Evolutionary conservation across 2,888 invertebrate genomes (phyloP), one percentile per base, ranked within the genome.

Genomic region (Odontocerum albicorne): DNA sequence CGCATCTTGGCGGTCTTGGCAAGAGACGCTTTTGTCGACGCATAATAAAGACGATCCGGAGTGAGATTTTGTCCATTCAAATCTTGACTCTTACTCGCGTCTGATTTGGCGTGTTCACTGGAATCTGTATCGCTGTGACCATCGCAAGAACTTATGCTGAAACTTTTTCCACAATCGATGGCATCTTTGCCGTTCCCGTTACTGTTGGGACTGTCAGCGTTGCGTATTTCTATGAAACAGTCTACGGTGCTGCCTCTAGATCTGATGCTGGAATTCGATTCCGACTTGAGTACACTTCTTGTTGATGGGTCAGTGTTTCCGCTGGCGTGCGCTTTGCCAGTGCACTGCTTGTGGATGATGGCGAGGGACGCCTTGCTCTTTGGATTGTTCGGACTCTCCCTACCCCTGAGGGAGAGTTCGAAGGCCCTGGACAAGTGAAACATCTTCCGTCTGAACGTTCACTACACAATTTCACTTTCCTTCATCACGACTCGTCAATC

Each of bases 241-340:
- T 74, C 72, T 40, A 68, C 67, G 55, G 72, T 68, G 1, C 75
- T 76, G 65, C 72, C 75, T 43, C 68, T 71, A 2, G 77, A 75
- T 60, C 75, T 76, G 2, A 77, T 65, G 62, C 76, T 74, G 45
- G 71, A 69, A 65, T 72, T 77, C 3, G 78, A 77, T 62, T 75
- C 77, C 1, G 75, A 75, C 67, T 75, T 79, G 10, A 71, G 68
- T 10, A 80, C 69, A 43, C 71, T 70, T 62, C 73, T 72, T 51
- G 73, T 72, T 35, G 68, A 68, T 45, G 77, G 72, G 63, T 84
- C 83, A 2, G 72, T 71, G 64, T 84, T 84, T 43, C 89, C 89
- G 63, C 85, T 83, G 8, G 88, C 90, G 67, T 90, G 90, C 1
- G 87, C 83, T 65, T 85, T 84, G 21, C 90, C 90, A 22, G 84